phyloP scores from a whole-genome alignment of 2,888 invertebrate species.

The Trachelus tabidus region DNA sequence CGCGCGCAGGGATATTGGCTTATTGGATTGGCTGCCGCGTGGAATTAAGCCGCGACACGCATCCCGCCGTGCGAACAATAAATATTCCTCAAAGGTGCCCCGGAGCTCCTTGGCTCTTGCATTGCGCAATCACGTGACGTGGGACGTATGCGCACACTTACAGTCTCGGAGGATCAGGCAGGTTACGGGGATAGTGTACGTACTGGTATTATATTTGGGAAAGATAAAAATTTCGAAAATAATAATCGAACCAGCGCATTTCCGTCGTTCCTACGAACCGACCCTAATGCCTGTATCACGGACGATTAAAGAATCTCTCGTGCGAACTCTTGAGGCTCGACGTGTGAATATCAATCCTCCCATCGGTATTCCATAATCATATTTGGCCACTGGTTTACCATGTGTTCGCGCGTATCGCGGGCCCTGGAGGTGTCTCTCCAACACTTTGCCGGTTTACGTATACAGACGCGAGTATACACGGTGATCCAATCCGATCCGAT shows the following conservation, averaged over 20 bases:
- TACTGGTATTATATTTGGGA: too few species aligned
- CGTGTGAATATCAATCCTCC: not conserved
- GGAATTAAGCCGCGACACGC: not conserved
- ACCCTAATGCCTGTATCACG: not conserved
- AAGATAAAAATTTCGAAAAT: not conserved
- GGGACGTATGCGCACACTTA: not conserved
- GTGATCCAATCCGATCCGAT: slow-evolving; percentile 52
- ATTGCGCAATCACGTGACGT: not conserved
- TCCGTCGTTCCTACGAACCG: not conserved
- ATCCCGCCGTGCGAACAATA: not conserved
- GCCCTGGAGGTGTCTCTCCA: not conserved
- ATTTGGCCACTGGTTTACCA: slow-evolving; percentile 18
- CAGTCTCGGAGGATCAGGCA: too few species aligned
- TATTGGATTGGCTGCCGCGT: not conserved
- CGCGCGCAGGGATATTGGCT: too few species aligned
- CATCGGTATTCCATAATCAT: slow-evolving; percentile 15
- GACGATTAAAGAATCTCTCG: not conserved
- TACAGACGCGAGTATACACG: not conserved
- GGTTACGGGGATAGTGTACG: not conserved
- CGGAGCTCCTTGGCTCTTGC: not conserved
- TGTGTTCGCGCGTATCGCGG: slow-evolving; percentile 5
- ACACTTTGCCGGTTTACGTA: not conserved
- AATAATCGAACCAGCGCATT: not conserved
- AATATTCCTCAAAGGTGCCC: slow-evolving; percentile 9
- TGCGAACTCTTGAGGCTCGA: not conserved